Base-by-base conservation (phyloP, 64 coral and sea anemone species). In the Actinia equina region DNA sequence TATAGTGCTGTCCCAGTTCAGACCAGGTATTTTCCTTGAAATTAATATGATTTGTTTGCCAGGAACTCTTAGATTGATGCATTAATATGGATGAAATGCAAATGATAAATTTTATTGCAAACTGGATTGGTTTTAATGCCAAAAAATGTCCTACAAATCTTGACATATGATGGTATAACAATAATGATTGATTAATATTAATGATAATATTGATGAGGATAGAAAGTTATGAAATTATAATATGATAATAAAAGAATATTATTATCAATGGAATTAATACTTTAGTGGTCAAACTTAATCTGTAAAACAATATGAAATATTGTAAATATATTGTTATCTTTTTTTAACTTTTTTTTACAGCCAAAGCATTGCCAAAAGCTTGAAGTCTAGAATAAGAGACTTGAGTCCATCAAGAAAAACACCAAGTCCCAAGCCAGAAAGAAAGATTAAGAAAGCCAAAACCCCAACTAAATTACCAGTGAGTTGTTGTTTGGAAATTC, bases 401-500 rank as follows among this genome's bases (percentile, higher is more conserved):
- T 63, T 96, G 52, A 96, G 94, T 70, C 94, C 94, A 2, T 96
- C 94, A 52, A 86, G 94, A 43, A 87, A 88, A 76, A 63, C 94
- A 42, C 85, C 88, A 23, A 79, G 71, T 71, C 71, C 88, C 10
- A 96, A 93, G 63, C 15, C 91, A 37, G 92, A 93, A 17, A 89
- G 86, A 42, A 96, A 96, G 61, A 74, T 13, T 59, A 86, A 69
- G 57, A 96, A 96, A 80, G 51, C 79, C 18, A 93, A 96, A 17
- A 82, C 70, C n/a, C 58, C 86, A 18, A 26, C 69, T 57, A 92
- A 88, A 49, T 82, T 64, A 49, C 87, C 94, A 4, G 80, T 82
- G 37, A 82, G 44, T 27, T 46, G 55, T 12, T 57, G 55, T 12
- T 12, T 57, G 11, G 11, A 57, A 57, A 57, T 12, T 57, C 15